Base-by-base conservation (phyloP, 2,113 vertebrate species). In the Aegotheles bennettii region DNA sequence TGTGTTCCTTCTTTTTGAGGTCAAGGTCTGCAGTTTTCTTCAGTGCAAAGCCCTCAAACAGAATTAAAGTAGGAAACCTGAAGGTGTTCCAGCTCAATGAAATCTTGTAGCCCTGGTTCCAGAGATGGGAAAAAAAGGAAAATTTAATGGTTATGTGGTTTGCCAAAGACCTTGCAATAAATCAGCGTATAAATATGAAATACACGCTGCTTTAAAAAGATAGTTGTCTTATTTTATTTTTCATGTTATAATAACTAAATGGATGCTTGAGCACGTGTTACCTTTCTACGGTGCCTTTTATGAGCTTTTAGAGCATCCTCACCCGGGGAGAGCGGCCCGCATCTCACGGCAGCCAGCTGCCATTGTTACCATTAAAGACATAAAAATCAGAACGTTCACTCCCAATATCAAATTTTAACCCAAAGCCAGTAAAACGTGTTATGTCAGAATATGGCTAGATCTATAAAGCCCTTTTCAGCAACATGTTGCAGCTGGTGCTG, bases 361-460 rank as follows among this genome's bases (percentile, higher is more conserved):
- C 61, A 2, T 14, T 43, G 21, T 76, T 59, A 43, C 91, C 68
- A 13, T 84, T 71, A 8, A 24, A 90, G 88, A 81, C 21, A 2
- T 16, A 68, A 83, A 95, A 90, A 94, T 54, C 83, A 56, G 56
- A 94, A 81, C 3, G 71, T 84, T 63, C n/a, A 61, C 90, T 90
- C 84, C 89, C 91, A 89, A 90, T 89, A 97, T 95, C 83, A 77
- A 98, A 97, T 97, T 96, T 95, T 98, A 98, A 98, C 98, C 97
- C 97, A 92, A 87, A 94, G 97, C 97, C 97, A 98, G 97, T 96
- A 96, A 98, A 99, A 98, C 93, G 86, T 95, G 87, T 98, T 93
- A 97, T 98, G 98, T 98, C 98, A 98, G 98, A 98, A 97, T 88
- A 97, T n/a, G 98, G 98, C 98, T 97, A 96, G 98, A 97, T 98